Percentiles rank a stretch among this genome's conserved stretches.
Evolutionary conservation across 2,888 invertebrate genomes (phyloP).

Genomic region (Diadromus collaris): DNA sequence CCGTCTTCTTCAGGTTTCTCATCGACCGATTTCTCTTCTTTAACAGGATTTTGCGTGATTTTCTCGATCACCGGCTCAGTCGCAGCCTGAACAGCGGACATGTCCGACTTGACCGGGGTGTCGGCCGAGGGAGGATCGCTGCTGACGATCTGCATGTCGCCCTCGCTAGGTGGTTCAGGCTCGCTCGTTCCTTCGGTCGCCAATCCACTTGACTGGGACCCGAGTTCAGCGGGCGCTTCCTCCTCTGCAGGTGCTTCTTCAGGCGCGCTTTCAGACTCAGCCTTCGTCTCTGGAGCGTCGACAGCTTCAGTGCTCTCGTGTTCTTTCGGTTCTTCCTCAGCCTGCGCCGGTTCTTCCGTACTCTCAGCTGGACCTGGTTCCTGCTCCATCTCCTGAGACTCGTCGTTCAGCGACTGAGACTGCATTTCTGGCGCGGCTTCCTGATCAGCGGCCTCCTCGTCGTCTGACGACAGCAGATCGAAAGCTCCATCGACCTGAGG

Average conservation of each 20-base stretch:
- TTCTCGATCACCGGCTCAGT: conserved; percentile 46
- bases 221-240: conserved; percentile 52
- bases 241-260: conserved; percentile 45
- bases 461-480: conserved; percentile 74
- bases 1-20: conserved; percentile 49
- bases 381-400: conserved; percentile 66
- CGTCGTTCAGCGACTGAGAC: conserved; percentile 48
- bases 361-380: conserved; percentile 56
- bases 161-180: conserved; percentile 58
- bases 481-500: conserved; percentile 77
- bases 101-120: conserved; percentile 50
- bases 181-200: conserved; percentile 57
- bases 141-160: conserved; percentile 59
- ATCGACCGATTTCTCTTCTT: conserved; percentile 22
- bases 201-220: conserved; percentile 39
- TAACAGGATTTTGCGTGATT: conserved; percentile 25
- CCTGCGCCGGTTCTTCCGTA: conserved; percentile 55
- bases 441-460: conserved; percentile 62
- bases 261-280: conserved; percentile 32
- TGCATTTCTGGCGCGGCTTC: conserved; percentile 39
- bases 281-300: conserved; percentile 29
- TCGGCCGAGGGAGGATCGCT: conserved; percentile 54
- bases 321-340: conserved; percentile 50
- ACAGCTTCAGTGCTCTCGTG: conserved; percentile 54
- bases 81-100: conserved; percentile 32